Percentiles rank a stretch among this genome's conserved stretches.
These are phyloP conservation scores for Patiria pectinifera DNA, from an alignment of 53 echinoderm and acorn worm genomes.

Conservation along the genomic window DNA sequence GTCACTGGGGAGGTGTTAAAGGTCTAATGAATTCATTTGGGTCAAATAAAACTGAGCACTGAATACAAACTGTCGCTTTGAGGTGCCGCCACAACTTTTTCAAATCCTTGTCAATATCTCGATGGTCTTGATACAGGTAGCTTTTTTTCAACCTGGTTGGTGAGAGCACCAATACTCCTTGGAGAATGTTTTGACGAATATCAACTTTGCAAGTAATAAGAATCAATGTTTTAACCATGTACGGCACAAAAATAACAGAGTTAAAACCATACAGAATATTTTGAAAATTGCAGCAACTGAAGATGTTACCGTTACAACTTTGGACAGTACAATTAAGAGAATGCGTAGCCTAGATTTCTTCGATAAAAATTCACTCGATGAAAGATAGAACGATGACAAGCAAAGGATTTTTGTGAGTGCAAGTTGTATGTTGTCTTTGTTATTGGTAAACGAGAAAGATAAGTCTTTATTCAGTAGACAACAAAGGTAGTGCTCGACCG, in stretches of 20 bases:
- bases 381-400: too few relatives aligned
- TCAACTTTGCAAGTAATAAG: neutral
- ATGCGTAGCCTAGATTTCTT: neutral
- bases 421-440: too few relatives aligned
- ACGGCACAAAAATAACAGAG: too few relatives aligned
- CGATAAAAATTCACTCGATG: neutral
- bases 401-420: too few relatives aligned
- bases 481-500: too few relatives aligned
- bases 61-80: constrained; percentile 21
- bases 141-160: neutral
- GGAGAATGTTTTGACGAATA: neutral
- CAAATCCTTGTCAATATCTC: neutral
- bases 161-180: neutral
- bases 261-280: too few relatives aligned
- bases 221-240: too few relatives aligned
- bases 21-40: constrained; percentile 44
- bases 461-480: too few relatives aligned
- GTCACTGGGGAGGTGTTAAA: neutral
- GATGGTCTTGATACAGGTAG: neutral
- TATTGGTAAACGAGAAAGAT: too few relatives aligned
- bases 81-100: neutral
- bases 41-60: constrained; percentile 9
- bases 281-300: too few relatives aligned
- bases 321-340: too few relatives aligned
- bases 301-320: too few relatives aligned